A percentile compares a stretch with the other conserved stretches of the same genome.
phyloP scores from a whole-genome alignment of 2,888 invertebrate genomes.

The Mystacides longicornis region DNA sequence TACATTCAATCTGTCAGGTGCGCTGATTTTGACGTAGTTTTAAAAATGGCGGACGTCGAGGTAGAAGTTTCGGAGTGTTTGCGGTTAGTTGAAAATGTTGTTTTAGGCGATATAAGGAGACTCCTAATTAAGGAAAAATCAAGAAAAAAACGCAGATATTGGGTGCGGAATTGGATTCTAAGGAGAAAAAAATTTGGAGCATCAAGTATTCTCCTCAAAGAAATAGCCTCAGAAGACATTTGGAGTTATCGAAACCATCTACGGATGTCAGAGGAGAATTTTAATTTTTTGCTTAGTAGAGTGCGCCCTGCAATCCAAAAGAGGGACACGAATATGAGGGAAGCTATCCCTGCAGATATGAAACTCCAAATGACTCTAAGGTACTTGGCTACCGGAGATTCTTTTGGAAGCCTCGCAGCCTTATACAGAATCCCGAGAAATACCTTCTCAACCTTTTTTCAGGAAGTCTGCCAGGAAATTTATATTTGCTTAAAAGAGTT shows the following conservation, averaged over 20 bases:
- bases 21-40: too few species aligned
- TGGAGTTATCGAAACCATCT: background rate
- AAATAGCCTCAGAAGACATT: background rate
- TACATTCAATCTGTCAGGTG: too few species aligned
- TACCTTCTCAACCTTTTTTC: background rate
- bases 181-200: background rate
- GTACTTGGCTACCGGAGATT: conserved; percentile 19
- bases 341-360: conserved; percentile 17
- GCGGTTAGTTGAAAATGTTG: too few species aligned
- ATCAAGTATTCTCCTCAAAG: background rate
- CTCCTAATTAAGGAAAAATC: background rate
- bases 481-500: background rate
- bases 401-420: conserved; percentile 12
- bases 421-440: background rate
- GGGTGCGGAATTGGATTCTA: background rate
- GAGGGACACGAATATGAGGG: conserved; percentile 14
- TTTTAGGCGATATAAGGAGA: background rate
- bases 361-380: conserved; percentile 20
- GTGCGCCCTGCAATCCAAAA: conserved; percentile 8
- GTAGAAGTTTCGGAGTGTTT: too few species aligned
- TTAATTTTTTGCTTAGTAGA: background rate
- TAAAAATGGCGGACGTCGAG: too few species aligned
- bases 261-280: background rate
- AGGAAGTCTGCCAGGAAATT: conserved; percentile 6
- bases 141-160: background rate